Conservation (phyloP, 1,140 invertebrate species). For the Aphidius gifuensis region DNA sequence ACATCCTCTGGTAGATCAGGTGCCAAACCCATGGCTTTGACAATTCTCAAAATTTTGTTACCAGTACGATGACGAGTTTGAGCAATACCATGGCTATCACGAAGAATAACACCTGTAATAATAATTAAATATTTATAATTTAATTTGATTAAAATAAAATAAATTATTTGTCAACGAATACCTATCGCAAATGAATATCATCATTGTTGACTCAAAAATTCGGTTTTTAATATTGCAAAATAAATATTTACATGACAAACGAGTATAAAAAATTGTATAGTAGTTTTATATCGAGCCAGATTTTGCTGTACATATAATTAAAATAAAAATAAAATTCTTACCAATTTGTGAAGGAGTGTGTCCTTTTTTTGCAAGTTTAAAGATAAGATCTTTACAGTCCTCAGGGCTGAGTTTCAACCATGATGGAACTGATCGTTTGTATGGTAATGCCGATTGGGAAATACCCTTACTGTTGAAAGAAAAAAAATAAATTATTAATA, state of each 20-base stretch:
- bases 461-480: slow-evolving; percentile 94
- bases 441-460: slow-evolving; percentile 97
- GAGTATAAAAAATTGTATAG: no score
- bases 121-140: neutral
- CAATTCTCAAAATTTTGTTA: slow-evolving; percentile 96
- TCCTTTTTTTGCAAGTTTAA: slow-evolving; percentile 97
- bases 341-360: slow-evolving; percentile 99
- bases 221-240: no score
- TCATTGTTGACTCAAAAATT: no score
- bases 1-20: slow-evolving; percentile 97
- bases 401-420: slow-evolving; percentile 97
- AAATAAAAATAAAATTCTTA: slow-evolving; percentile 48
- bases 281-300: no score
- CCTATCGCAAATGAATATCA: slow-evolving; percentile 1
- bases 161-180: neutral
- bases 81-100: slow-evolving; percentile 98
- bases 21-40: slow-evolving; percentile 95
- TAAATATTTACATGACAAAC: no score
- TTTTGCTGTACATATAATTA: no score
- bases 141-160: no score
- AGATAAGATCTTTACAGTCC: slow-evolving; percentile 97
- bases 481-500: slow-evolving; percentile 2
- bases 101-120: slow-evolving; percentile 86
- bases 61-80: slow-evolving; percentile 97
- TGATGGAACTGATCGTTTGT: slow-evolving; percentile 94